These are phyloP conservation scores for Synanceia verrucosa DNA, from an alignment of 2,797 vertebrate genomes.

Conservation along the genomic window DNA sequence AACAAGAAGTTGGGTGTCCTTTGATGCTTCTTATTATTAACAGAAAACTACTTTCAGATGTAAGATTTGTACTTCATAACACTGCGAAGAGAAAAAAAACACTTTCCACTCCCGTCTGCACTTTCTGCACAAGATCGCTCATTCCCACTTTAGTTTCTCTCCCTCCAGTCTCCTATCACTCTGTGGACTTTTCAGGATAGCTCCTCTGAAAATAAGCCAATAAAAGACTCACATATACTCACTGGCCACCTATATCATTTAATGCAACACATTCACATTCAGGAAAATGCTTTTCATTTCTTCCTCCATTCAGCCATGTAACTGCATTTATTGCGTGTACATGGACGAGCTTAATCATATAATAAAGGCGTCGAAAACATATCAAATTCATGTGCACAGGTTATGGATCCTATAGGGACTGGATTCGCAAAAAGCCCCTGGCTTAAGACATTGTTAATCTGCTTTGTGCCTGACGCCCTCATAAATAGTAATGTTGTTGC, in stretches of 20 bases:
- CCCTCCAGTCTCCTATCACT: background rate
- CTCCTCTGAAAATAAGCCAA: background rate
- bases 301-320: too few species aligned
- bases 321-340: too few species aligned
- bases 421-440: too few species aligned
- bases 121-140: slow-evolving; percentile 37
- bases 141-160: slow-evolving; percentile 35
- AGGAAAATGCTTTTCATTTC: background rate
- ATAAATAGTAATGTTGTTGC: too few species aligned
- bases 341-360: too few species aligned
- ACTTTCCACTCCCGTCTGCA: background rate
- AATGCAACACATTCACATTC: background rate
- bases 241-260: background rate
- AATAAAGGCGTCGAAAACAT: too few species aligned
- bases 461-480: too few species aligned
- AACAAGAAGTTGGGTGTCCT: slow-evolving; percentile 38
- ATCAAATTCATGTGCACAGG: too few species aligned
- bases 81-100: slow-evolving; percentile 25
- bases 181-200: background rate
- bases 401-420: too few species aligned
- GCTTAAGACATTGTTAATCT: too few species aligned
- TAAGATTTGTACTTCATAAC: slow-evolving; percentile 62
- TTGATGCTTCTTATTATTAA: slow-evolving; percentile 70
- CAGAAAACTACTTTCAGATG: slow-evolving; percentile 68
- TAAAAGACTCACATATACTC: background rate